These are phyloP conservation scores for Leucosticte australis DNA, from an alignment of 2,113 vertebrate species.

Conservation along the genomic window DNA sequence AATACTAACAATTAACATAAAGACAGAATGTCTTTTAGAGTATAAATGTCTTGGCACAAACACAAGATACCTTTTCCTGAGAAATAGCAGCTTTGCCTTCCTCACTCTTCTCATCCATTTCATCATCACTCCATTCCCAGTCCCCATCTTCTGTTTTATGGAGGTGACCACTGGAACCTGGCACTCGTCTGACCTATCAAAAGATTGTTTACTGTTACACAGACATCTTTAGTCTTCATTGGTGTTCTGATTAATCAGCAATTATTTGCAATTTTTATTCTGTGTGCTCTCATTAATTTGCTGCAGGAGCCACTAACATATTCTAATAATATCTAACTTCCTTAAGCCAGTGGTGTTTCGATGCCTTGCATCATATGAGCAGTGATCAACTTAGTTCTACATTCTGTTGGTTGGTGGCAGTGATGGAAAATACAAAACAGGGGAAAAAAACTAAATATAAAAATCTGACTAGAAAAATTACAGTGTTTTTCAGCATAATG, in stretches of 20 bases:
- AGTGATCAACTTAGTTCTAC: background rate
- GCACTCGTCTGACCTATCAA: constrained; percentile 90
- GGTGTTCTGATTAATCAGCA: background rate
- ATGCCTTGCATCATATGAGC: background rate
- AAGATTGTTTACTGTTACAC: background rate
- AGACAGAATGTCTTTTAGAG: background rate
- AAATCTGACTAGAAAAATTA: background rate
- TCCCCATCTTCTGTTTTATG: constrained; percentile 98
- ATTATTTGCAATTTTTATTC: background rate
- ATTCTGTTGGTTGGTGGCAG: background rate
- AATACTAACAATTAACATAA: background rate
- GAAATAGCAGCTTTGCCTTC: constrained; percentile 91
- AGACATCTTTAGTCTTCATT: background rate
- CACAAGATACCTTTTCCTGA: constrained; percentile 85
- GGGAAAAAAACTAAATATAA: background rate
- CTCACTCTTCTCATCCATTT: constrained; percentile 92
- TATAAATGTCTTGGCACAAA: background rate
- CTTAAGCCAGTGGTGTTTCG: background rate
- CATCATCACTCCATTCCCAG: constrained; percentile 99
- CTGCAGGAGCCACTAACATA: background rate
- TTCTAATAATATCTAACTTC: background rate
- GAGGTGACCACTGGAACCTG: constrained; percentile 95
- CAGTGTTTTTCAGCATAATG: background rate
- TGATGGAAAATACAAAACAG: background rate
- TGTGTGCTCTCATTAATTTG: background rate